Conservation (phyloP, 2,797 vertebrate genomes). For the Carduelis carduelis region DNA sequence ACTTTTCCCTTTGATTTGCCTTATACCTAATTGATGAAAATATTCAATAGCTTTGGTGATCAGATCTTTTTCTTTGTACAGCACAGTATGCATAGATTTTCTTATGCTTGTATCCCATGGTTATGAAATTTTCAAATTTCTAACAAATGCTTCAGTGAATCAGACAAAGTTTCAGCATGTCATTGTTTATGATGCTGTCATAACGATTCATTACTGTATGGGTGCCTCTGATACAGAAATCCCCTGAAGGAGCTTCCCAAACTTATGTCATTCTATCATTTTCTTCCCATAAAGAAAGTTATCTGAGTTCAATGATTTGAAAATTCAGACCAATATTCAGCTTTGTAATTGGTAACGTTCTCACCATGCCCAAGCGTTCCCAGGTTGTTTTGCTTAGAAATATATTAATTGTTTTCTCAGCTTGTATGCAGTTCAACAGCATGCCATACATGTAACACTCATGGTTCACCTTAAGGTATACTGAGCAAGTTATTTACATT, state of each 20-base stretch:
- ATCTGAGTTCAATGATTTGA: neutral
- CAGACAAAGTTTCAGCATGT: neutral
- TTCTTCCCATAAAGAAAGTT: neutral
- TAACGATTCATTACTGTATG: conserved; percentile 8
- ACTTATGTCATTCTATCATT: neutral
- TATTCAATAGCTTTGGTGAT: neutral
- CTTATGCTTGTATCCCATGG: neutral
- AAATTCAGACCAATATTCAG: neutral
- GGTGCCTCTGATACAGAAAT: neutral
- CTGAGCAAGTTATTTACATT: neutral
- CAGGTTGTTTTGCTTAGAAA: neutral
- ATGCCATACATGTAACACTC: neutral
- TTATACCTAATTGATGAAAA: neutral
- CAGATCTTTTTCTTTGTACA: neutral
- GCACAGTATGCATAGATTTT: neutral
- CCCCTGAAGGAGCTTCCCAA: neutral
- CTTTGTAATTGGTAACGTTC: neutral
- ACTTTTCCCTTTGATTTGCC: neutral
- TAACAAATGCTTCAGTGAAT: neutral
- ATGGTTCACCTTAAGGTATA: neutral
- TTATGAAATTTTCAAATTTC: neutral
- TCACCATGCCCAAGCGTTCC: neutral
- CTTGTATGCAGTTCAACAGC: neutral
- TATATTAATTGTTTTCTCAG: neutral
- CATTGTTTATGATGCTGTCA: neutral